Conservation (phyloP, 2,113 vertebrate genomes). For the Cinclus mexicanus region DNA sequence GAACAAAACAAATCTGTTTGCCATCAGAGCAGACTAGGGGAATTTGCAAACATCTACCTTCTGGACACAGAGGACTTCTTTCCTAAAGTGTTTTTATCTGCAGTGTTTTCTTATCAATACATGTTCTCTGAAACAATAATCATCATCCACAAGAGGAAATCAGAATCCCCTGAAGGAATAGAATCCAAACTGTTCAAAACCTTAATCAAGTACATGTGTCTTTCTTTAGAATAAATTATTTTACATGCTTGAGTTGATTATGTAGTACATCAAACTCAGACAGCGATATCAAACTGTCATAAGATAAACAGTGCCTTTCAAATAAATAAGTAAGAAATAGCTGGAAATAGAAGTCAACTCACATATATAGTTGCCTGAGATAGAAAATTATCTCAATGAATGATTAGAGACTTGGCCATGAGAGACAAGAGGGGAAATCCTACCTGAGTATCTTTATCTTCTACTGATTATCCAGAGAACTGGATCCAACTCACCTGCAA, state of each 20-base stretch:
- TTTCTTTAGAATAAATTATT: neutral
- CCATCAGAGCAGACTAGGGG: neutral
- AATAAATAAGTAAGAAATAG: neutral
- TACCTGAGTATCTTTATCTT: neutral
- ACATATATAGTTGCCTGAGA: neutral
- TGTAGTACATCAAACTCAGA: neutral
- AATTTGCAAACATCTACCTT: neutral
- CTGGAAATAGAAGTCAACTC: neutral
- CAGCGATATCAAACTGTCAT: neutral
- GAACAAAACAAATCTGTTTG: neutral
- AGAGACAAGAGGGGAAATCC: neutral
- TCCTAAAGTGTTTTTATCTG: neutral
- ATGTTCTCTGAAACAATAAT: neutral
- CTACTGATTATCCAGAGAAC: neutral
- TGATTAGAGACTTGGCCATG: neutral
- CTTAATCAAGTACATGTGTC: neutral
- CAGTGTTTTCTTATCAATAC: neutral
- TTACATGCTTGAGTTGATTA: neutral
- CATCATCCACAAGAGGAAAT: neutral
- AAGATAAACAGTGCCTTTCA: neutral
- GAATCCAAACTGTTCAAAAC: neutral
- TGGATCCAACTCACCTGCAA: neutral
- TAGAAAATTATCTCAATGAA: neutral
- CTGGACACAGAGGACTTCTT: neutral
- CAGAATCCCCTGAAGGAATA: neutral